A percentile compares a stretch with the other conserved stretches of the same genome.
phyloP scores from a whole-genome alignment of 2,797 vertebrate genomes.

The Phoxinus dragarum region DNA sequence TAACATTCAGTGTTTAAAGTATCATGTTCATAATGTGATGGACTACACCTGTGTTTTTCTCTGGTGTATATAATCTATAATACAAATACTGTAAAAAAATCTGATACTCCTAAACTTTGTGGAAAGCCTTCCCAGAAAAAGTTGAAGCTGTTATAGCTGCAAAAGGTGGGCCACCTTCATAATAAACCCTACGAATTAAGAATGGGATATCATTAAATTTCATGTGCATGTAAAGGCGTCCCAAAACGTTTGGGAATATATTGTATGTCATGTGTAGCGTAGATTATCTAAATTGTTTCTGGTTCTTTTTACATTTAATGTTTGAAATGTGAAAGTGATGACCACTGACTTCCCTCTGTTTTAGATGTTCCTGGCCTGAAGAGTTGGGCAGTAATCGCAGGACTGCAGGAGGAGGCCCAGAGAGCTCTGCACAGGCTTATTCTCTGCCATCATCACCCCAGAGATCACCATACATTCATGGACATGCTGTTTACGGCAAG shows the following conservation, averaged over 20 bases:
- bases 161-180: no score
- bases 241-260: no score
- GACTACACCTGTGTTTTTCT: not conserved
- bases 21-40: not conserved
- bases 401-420: conserved; percentile 82
- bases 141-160: no score
- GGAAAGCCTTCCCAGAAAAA: no score
- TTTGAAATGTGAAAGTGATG: not conserved
- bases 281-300: not conserved
- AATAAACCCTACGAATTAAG: no score
- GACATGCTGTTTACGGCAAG: conserved; percentile 78
- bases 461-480: conserved; percentile 74
- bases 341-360: not conserved
- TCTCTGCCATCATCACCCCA: conserved; percentile 73
- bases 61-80: conserved; percentile 4
- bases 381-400: conserved; percentile 77
- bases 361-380: conserved; percentile 80
- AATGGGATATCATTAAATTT: no score
- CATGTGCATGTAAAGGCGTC: no score
- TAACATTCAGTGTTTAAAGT: not conserved
- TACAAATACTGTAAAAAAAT: no score
- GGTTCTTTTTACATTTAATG: not conserved
- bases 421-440: conserved; percentile 81
- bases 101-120: no score
- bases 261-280: not conserved